Percentiles rank a stretch among this genome's conserved stretches.
Evolutionary conservation across 2,888 invertebrate species (phyloP).

Genomic region (Stenodera caucasica): DNA sequence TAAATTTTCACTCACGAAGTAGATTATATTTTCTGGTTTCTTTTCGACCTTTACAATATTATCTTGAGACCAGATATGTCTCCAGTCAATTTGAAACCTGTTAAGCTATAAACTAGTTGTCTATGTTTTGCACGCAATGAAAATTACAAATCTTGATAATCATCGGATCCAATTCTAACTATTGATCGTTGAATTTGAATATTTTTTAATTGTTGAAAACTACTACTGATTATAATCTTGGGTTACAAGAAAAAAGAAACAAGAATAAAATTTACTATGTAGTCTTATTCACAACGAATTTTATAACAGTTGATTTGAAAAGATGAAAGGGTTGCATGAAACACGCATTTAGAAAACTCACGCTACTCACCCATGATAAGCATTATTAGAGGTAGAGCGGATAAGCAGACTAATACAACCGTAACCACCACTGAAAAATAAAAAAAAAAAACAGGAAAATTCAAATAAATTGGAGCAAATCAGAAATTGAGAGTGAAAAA

Average conservation of each 20-base stretch:
- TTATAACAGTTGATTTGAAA: background rate
- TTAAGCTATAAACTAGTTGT: slow-evolving; percentile 1
- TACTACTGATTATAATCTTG: slow-evolving; percentile 2
- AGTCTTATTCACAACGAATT: background rate
- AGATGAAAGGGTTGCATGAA: slow-evolving; percentile 35
- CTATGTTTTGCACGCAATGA: background rate
- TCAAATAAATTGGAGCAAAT: no score
- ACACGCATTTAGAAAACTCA: slow-evolving; percentile 32
- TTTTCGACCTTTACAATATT: slow-evolving; percentile 15
- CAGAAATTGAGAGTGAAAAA: no score
- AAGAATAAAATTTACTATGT: background rate
- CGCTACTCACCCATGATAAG: slow-evolving; percentile 72
- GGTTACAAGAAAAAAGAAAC: no score
- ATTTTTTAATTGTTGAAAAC: slow-evolving; percentile 1
- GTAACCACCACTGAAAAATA: slow-evolving; percentile 68
- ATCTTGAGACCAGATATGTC: slow-evolving; percentile 19
- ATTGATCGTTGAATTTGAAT: background rate
- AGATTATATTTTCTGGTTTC: background rate
- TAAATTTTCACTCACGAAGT: slow-evolving; percentile 17
- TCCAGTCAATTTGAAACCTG: slow-evolving; percentile 23
- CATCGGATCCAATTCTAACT: background rate
- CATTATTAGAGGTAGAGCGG: slow-evolving; percentile 74
- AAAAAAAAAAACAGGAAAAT: background rate
- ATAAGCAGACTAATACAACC: slow-evolving; percentile 67
- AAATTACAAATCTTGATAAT: background rate